Evolutionary conservation across 1,140 invertebrate genomes (phyloP).

Genomic region (Drosophila repletoides): DNA sequence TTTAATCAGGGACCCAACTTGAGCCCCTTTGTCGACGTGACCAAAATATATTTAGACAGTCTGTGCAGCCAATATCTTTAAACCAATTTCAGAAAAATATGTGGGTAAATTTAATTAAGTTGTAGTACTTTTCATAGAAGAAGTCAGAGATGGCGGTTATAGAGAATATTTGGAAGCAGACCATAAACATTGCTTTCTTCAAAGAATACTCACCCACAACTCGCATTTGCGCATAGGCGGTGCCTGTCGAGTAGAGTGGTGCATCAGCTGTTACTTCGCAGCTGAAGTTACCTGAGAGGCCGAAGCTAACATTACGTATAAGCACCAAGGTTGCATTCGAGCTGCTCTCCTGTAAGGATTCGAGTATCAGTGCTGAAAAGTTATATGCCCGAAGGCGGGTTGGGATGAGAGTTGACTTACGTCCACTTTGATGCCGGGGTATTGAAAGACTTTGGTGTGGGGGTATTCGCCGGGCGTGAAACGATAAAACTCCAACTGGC

Average conservation of each 20-base stretch:
- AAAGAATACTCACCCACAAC: slow-evolving; percentile 90
- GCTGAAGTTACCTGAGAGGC: slow-evolving; percentile 90
- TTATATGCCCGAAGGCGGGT: not conserved
- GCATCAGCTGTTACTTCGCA: slow-evolving; percentile 93
- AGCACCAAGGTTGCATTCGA: slow-evolving; percentile 90
- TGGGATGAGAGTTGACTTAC: slow-evolving; percentile 84
- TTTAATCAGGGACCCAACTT: no score
- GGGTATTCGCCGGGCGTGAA: slow-evolving; percentile 88
- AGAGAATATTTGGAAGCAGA: no score
- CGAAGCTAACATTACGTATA: slow-evolving; percentile 88
- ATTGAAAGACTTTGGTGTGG: slow-evolving; percentile 87
- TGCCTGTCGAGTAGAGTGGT: slow-evolving; percentile 88
- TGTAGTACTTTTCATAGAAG: no score
- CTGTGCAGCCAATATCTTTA: no score
- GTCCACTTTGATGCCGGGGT: slow-evolving; percentile 88
- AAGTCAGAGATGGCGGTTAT: no score
- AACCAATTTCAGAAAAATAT: no score
- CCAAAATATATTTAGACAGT: no score
- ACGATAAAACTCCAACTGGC: slow-evolving; percentile 89
- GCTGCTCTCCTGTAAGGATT: slow-evolving; percentile 85
- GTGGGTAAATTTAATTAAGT: no score
- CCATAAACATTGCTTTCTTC: no score
- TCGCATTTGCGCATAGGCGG: slow-evolving; percentile 86
- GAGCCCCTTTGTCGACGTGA: no score
- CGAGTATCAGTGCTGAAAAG: slow-evolving; percentile 54